Percentiles rank a stretch among this genome's conserved stretches.
phyloP scores from a whole-genome alignment of 2,888 invertebrate genomes.

The Troilus luridus region DNA sequence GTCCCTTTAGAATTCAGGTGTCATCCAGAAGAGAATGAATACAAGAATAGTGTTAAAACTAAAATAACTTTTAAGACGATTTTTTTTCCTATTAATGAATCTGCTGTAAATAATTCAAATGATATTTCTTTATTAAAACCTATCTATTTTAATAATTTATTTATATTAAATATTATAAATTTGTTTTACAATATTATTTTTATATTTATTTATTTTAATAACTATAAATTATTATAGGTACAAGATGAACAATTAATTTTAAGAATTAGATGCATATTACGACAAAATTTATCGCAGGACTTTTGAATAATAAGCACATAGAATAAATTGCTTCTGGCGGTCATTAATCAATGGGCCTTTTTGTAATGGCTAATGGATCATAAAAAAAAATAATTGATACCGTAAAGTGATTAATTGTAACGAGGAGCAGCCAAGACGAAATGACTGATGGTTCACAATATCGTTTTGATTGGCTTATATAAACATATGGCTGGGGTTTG shows the following conservation, averaged over 20 bases:
- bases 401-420: constrained; percentile 10
- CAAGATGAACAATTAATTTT: background rate
- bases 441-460: background rate
- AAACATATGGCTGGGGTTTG: background rate
- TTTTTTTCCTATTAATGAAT: too few relatives aligned
- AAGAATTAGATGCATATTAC: background rate
- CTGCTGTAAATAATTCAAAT: too few relatives aligned
- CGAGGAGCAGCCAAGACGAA: background rate
- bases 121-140: too few relatives aligned
- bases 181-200: too few relatives aligned
- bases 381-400: constrained; percentile 23
- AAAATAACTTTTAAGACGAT: too few relatives aligned
- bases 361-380: constrained; percentile 27
- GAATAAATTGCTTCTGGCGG: background rate
- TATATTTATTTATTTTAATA: background rate
- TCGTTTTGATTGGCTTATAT: background rate
- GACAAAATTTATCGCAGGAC: background rate
- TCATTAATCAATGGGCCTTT: background rate
- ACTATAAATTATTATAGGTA: background rate
- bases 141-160: too few relatives aligned
- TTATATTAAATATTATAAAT: too few relatives aligned
- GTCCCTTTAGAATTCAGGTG: too few relatives aligned
- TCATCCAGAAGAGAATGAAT: too few relatives aligned
- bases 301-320: background rate
- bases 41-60: too few relatives aligned